Base-by-base conservation (phyloP, 37 sponge, comb jelly and placozoan genomes). In the Chondrosia reniformis region DNA sequence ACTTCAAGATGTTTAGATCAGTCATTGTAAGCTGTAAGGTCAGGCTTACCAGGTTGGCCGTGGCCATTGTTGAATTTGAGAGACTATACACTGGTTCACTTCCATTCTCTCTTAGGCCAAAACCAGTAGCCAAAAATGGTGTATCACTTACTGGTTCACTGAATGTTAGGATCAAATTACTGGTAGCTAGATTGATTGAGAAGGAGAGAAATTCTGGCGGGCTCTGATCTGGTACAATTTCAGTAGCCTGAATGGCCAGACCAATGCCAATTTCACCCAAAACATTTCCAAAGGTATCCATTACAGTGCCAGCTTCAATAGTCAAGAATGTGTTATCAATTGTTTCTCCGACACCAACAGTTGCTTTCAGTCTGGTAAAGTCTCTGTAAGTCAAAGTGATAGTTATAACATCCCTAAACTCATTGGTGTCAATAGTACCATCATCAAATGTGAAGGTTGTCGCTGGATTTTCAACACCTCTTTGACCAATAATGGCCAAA, bases 101-200 rank as follows among this genome's bases (percentile, higher is more conserved):
- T 6, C 46, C 8, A 42, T 54, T 39, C 22, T 77, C 75, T n/a
- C 17, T 52, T 22, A 89, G 63, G 28, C 67, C 34, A 38, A 89
- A 78, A 7, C 56, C 43, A 78, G 30, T 31, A 22, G 52, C 45
- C 41, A 62, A 19, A 10, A 83, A 32, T 0, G 55, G 27, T 7
- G 80, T 24, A 22, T 81, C 31, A 73, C 46, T 40, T 34, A 92
- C 45, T 67, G 91, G 87, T 69, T 95, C 92, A 58, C 85, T 71
- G 67, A 92, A 95, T 30, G 80, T 83, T 0, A 92, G 76, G 21
- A 77, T 46, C 44, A 92, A 56, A 7, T 75, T 41, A 12, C 90
- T 88, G 27, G 76, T 66, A 43, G 88, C 81, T 27, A 95, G 67
- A 74, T 95, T 88, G 13, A 92, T 65, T 58, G 76, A 44, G 33